phyloP scores from a whole-genome alignment of 2,113 vertebrate genomes.

The Porphyrio hochstetteri region DNA sequence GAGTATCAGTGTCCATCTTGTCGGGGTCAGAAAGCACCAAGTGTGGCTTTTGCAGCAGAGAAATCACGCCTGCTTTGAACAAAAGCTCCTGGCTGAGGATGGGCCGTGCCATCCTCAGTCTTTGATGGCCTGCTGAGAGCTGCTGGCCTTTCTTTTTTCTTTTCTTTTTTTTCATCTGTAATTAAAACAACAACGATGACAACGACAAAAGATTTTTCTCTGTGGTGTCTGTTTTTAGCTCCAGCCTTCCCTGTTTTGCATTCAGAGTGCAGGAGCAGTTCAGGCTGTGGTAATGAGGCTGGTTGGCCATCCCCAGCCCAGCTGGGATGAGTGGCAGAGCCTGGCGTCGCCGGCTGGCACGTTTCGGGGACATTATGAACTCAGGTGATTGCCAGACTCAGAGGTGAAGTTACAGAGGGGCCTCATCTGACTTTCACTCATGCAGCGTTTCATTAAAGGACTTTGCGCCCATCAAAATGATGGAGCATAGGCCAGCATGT shows the following conservation, averaged over 20 bases:
- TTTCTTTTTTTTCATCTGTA: neutral
- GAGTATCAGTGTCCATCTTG: neutral
- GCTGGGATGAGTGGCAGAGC: conserved; percentile 22
- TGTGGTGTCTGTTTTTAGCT: fast-evolving
- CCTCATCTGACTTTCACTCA: conserved; percentile 24
- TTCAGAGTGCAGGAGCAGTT: neutral
- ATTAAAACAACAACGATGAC: neutral
- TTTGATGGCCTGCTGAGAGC: neutral
- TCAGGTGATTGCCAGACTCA: conserved; percentile 62
- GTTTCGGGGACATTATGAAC: neutral
- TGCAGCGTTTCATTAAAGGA: conserved; percentile 43
- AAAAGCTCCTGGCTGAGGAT: neutral
- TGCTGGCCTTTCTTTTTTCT: neutral
- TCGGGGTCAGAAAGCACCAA: neutral
- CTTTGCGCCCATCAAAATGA: conserved; percentile 56
- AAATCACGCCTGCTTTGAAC: neutral
- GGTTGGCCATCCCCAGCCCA: neutral
- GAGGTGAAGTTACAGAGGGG: conserved; percentile 28
- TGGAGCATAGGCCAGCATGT: conserved; percentile 37
- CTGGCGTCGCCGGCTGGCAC: conserved; percentile 51
- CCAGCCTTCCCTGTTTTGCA: neutral
- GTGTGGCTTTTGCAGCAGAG: neutral
- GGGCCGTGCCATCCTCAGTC: neutral
- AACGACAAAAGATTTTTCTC: neutral
- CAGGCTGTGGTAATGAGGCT: neutral